Conservation (phyloP, 2,888 invertebrate species). For the Lissonota sp. region DNA sequence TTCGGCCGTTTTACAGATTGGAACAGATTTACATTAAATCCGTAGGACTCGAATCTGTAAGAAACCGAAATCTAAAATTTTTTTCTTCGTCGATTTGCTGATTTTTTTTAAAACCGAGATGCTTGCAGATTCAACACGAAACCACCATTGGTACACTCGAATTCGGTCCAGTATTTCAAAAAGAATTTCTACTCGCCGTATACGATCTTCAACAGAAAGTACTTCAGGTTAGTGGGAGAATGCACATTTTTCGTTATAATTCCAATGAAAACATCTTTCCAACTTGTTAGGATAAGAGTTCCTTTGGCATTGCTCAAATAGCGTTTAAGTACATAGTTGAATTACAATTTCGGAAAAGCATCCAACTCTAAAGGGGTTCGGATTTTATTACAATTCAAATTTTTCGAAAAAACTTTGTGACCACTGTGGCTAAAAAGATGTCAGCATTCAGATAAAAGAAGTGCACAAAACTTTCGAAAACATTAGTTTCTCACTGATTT, state of each 20-base stretch:
- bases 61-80: constrained; percentile 52
- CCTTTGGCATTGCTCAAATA: no score
- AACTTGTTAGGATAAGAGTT: background rate
- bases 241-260: background rate
- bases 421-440: no score
- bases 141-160: constrained; percentile 82
- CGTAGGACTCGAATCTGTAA: constrained; percentile 85
- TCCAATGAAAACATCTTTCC: background rate
- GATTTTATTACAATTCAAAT: no score
- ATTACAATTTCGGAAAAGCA: no score
- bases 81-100: background rate
- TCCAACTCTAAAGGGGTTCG: no score
- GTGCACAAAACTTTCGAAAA: no score
- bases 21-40: constrained; percentile 94
- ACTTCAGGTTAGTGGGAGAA: constrained; percentile 84
- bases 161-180: constrained; percentile 91
- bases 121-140: constrained; percentile 76
- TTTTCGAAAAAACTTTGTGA: no score
- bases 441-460: no score
- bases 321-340: no score
- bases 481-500: no score
- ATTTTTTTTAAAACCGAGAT: background rate
- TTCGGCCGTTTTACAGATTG: constrained; percentile 95
- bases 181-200: constrained; percentile 90
- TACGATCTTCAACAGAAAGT: constrained; percentile 89